Percentiles rank a stretch among this genome's conserved stretches.
Evolutionary conservation across 1,140 invertebrate genomes (phyloP).

Genomic region (Gryllus bimaculatus): DNA sequence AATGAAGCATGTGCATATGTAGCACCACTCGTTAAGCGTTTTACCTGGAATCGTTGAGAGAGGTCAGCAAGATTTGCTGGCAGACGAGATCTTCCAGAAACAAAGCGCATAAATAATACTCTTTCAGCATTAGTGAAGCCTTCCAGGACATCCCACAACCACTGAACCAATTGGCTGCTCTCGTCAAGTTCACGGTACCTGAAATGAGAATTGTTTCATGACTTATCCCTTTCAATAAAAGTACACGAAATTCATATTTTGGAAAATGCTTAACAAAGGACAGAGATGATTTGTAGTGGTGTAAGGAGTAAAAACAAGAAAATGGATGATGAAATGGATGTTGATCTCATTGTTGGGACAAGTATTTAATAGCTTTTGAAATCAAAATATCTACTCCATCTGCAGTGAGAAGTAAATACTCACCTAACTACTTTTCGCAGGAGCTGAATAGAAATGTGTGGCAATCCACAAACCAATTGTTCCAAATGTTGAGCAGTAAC

Average conservation of each 20-base stretch:
- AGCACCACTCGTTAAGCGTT: background rate
- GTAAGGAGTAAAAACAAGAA: too few relatives aligned
- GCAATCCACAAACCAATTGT: conserved; percentile 55
- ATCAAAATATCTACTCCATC: too few relatives aligned
- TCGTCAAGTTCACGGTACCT: conserved; percentile 57
- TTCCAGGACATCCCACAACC: conserved; percentile 57
- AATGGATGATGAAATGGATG: too few relatives aligned
- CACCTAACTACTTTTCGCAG: conserved; percentile 49
- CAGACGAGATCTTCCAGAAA: conserved; percentile 53
- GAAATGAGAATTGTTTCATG: conserved; percentile 14
- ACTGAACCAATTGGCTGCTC: conserved; percentile 46
- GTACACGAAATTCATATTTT: conserved; percentile 7
- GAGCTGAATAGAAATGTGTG: conserved; percentile 49
- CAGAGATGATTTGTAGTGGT: background rate
- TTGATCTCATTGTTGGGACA: too few relatives aligned
- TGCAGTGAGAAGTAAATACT: background rate
- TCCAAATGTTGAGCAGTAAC: conserved; percentile 51
- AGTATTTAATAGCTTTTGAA: too few relatives aligned
- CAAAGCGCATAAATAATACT: conserved; percentile 59
- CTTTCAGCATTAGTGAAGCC: conserved; percentile 52
- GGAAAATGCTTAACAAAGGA: background rate
- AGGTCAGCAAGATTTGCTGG: conserved; percentile 57
- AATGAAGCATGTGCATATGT: background rate
- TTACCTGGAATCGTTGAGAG: conserved; percentile 56
- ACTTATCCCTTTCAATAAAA: background rate